Conservation (phyloP, 2,888 invertebrate species). For the Mystacides longicornis region DNA sequence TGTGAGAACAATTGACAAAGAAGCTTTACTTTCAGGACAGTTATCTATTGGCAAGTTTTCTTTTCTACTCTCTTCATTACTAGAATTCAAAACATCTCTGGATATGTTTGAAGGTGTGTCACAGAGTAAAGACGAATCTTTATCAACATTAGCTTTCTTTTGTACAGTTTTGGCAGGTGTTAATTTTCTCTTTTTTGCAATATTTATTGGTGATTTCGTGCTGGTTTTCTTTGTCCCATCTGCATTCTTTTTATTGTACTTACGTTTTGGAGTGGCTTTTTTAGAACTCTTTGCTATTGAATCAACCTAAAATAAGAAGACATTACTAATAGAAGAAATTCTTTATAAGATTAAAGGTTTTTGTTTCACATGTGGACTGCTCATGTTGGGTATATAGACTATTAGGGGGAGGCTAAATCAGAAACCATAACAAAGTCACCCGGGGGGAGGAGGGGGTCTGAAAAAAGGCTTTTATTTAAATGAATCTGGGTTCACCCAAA, state of each 20-base stretch:
- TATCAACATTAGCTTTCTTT: no score
- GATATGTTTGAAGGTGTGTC: no score
- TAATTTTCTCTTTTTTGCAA: background rate
- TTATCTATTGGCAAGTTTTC: background rate
- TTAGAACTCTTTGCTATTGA: conserved; percentile 20
- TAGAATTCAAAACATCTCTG: conserved; percentile 14
- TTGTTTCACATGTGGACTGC: background rate
- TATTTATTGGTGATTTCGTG: background rate
- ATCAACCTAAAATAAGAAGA: conserved; percentile 22
- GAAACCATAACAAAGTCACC: no score
- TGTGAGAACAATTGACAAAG: no score
- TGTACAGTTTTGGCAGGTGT: background rate
- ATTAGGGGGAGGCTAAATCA: background rate
- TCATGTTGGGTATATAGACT: background rate
- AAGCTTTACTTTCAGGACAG: no score
- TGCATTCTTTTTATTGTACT: conserved; percentile 6
- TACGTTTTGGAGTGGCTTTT: conserved; percentile 12
- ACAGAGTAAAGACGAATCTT: no score
- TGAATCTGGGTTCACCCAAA: no score
- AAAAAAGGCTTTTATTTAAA: no score
- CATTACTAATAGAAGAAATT: background rate
- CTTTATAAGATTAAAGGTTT: background rate
- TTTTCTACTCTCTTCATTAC: conserved; percentile 28
- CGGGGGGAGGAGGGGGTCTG: no score
- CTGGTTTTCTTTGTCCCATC: conserved; percentile 7